phyloP scores from a whole-genome alignment of 64 coral and sea anemone genomes.

The Catalaphyllia jardinei region DNA sequence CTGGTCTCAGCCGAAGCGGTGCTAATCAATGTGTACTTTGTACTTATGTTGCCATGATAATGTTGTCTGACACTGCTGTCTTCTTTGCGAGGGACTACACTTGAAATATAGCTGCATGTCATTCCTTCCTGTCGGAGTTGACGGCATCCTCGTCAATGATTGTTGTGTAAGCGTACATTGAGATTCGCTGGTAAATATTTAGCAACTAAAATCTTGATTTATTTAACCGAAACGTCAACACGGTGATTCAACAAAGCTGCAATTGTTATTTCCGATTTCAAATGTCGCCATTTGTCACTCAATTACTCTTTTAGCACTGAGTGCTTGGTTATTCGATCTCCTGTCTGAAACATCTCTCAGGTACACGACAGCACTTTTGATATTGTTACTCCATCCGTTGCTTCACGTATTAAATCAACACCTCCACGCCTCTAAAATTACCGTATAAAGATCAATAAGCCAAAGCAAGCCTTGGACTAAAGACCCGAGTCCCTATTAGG shows the following conservation, averaged over 20 bases:
- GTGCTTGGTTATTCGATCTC: not conserved
- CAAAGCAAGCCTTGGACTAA: conserved; percentile 15
- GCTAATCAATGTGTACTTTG: not conserved
- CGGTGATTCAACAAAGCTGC: not conserved
- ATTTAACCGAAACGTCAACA: not conserved
- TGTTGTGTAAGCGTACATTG: not conserved
- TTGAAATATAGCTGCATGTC: not conserved
- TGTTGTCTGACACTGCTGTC: not conserved
- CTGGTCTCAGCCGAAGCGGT: not conserved
- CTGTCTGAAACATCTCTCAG: not conserved
- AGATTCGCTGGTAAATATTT: not conserved
- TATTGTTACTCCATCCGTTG: not conserved
- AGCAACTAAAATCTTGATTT: not conserved
- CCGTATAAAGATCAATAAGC: not conserved
- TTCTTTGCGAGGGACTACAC: not conserved
- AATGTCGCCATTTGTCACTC: not conserved
- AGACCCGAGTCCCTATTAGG: conserved; percentile 75
- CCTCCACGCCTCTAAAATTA: not conserved
- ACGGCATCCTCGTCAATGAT: not conserved
- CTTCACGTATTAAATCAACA: not conserved
- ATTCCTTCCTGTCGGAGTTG: not conserved
- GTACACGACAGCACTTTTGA: not conserved
- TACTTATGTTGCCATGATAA: not conserved
- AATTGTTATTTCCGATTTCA: not conserved
- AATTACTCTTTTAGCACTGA: not conserved